Evolutionary conservation across 2,113 vertebrate genomes (phyloP), one percentile per base, ranked within the genome.

Genomic region (Gymnocephalus cernua): DNA sequence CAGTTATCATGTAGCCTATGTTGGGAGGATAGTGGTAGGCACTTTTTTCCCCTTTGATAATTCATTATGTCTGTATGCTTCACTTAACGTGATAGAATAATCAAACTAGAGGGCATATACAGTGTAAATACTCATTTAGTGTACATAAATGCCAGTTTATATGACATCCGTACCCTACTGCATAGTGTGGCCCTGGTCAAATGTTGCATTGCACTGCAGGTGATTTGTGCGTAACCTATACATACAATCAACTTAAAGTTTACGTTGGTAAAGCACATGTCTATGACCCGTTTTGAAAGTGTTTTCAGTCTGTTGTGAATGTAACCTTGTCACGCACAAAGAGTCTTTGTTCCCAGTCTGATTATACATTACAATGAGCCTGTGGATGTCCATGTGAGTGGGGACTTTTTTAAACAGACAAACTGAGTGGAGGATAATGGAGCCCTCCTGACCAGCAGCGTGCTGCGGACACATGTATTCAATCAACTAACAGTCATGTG

Each of bases 401-500:
- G 54, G 53, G 64, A 66, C 56, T 77, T 63, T 79, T 71, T 45
- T 9, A 56, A 23, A 58, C 19, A 62, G 35, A 29, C 29, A 51
- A 62, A 82, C 65, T 23, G 25, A 15, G 45, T 25, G 7, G 27
- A 82, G 45, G 48, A 68, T 91, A 84, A 91, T 81, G 54, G 23
- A 73, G 70, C 3, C 74, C 54, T 18, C 83, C 81, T 89, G 91
- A 90, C 81, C 45, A 10, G 56, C 79, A 53, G 58, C 13, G 18
- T 65, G 66, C 48, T 74, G 69, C 23, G 23, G 11, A 56, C 50
- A 12, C 11, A 54, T 27, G 27, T 16, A 8, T 45, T 29, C 32
- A 53, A 69, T 86, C 63, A 76, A 62, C n/a, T 73, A 72, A 82
- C 45, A 2, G 82, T 86, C 84, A 88, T 75, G 70, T 83, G 81